Evolutionary conservation across 2,888 invertebrate species (phyloP), one percentile per base, ranked within the genome.

Genomic region (Leucoma salicis): DNA sequence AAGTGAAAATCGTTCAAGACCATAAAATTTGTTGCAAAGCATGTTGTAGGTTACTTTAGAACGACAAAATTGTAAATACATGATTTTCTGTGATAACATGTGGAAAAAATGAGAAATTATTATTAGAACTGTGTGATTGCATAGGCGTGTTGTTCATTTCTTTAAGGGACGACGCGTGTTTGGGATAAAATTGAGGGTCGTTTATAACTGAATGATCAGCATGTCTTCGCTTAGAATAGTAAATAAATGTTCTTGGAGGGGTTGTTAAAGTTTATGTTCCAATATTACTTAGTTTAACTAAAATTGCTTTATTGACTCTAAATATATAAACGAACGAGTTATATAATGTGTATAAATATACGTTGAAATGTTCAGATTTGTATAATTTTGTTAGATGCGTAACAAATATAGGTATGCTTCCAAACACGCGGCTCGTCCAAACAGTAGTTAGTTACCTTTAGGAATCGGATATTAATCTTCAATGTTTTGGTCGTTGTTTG

Each of bases 31-130:
- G 78, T 81, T 79, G 74, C 80, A 76, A 80, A 70, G 74, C 82
- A 82, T 80, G 76, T 74, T 74, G 82, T 85, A 83, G 80, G 75
- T 76, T 80, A 85, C 78, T 76, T 77, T 81, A 80, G 82, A 82
- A 78, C 74, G 88, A 85, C 85, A 84, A 89, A 90, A 85, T 88
- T 90, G 90, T 90, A 90, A 85, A 90, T 90, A 90, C 86, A 90
- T 90, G 78, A 88, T 90, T 90, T 90, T 90, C 90, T 90, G 90
- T 90, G 90, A 90, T 90, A 90, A 90, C 87, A 89, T 85, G 83
- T 66, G 76, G 70, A 78, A 82, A 62, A 82, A 82, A 82, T 83
- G 81, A 78, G 75, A 66, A 77, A 77, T 78, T 80, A 83, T 80
- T 76, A 85, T 82, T 88, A 88, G 83, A 82, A 83, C 82, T 82